Conservation (phyloP, 2,888 invertebrate species). For the Acrobasis repandana region DNA sequence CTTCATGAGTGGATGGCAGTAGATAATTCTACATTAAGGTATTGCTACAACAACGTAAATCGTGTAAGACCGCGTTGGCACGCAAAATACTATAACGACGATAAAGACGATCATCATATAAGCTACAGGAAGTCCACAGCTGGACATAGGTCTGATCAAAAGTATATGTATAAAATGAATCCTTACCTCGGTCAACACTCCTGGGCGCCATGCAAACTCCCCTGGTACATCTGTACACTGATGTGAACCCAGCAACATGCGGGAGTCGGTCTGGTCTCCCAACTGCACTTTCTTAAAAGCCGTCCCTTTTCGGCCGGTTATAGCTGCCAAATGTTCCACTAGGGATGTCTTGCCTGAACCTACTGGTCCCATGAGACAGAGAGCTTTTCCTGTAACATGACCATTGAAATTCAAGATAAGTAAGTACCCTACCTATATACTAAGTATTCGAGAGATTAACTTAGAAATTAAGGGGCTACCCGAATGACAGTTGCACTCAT, state of each 20-base stretch:
- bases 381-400: conserved; percentile 76
- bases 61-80: too few relatives aligned
- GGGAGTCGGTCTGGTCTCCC: conserved; percentile 98
- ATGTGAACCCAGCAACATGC: conserved; percentile 96
- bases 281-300: conserved; percentile 92
- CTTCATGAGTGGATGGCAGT: too few relatives aligned
- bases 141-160: not conserved
- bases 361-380: conserved; percentile 92
- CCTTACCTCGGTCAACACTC: conserved; percentile 92
- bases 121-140: too few relatives aligned
- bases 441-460: too few relatives aligned
- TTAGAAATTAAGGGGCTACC: too few relatives aligned
- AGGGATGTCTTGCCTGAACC: conserved; percentile 97
- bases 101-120: too few relatives aligned
- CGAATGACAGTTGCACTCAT: too few relatives aligned
- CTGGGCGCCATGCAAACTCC: conserved; percentile 98
- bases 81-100: too few relatives aligned
- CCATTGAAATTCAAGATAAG: too few relatives aligned
- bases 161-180: not conserved
- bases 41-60: too few relatives aligned
- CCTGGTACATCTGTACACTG: conserved; percentile 98
- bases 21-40: too few relatives aligned
- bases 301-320: conserved; percentile 85
- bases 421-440: too few relatives aligned
- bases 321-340: conserved; percentile 92